Conservation (phyloP, 2,888 invertebrate species). For the Alloscopus bannaensis region DNA sequence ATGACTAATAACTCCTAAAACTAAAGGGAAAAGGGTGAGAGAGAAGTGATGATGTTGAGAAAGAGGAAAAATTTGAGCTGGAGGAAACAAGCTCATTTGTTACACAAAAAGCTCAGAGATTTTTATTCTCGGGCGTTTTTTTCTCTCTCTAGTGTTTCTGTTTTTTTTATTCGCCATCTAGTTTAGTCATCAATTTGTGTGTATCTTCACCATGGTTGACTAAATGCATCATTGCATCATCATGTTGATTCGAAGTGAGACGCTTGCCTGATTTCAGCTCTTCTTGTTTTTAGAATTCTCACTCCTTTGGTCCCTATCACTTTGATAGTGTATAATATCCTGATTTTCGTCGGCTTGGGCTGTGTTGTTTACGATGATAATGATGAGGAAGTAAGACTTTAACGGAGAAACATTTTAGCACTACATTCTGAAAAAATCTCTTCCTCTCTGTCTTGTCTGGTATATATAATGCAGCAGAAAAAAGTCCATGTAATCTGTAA, state of each 20-base stretch:
- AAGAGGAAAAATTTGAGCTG: not conserved
- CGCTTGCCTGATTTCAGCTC: not conserved
- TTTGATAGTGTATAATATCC: not conserved
- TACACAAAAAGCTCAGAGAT: conserved; percentile 12
- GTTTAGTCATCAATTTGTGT: conserved; percentile 9
- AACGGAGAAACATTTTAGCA: conserved; percentile 51
- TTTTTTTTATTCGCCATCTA: conserved; percentile 10
- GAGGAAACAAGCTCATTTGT: conserved; percentile 64
- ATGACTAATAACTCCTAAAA: no score
- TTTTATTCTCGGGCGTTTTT: conserved; percentile 41
- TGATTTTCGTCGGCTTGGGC: conserved; percentile 12
- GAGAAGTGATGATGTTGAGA: not conserved
- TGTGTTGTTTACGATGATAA: conserved; percentile 24
- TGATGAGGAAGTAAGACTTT: conserved; percentile 33
- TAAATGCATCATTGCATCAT: not conserved
- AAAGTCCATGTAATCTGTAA: conserved; percentile 66
- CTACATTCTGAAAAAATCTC: no score
- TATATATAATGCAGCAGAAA: conserved; percentile 53
- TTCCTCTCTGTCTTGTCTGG: no score
- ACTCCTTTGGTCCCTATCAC: not conserved
- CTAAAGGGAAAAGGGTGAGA: not conserved
- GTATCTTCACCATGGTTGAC: not conserved
- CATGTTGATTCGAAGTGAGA: conserved; percentile 9
- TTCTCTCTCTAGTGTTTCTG: not conserved
- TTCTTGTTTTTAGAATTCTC: not conserved